These are phyloP conservation scores for Sciurus niger DNA, from an alignment of 2,113 vertebrate genomes.

Conservation along the genomic window DNA sequence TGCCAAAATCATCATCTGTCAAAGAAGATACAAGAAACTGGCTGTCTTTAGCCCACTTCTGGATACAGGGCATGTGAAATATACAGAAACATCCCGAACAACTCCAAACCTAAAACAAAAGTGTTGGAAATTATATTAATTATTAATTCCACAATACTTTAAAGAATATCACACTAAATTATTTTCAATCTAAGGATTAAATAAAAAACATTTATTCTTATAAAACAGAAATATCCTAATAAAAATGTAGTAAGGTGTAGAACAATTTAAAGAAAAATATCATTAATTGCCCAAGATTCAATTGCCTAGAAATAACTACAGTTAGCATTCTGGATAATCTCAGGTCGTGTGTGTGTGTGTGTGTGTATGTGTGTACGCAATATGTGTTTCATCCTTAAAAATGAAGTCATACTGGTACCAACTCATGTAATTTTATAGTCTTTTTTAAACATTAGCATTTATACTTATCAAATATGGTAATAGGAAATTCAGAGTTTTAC, in stretches of 20 bases:
- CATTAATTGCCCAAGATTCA: constrained; percentile 31
- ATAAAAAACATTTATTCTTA: not conserved
- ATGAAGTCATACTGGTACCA: not conserved
- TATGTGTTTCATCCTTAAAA: not conserved
- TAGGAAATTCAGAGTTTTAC: constrained; percentile 25
- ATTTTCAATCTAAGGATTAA: constrained; percentile 57
- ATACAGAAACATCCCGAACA: constrained; percentile 97
- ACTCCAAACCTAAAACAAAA: constrained; percentile 94
- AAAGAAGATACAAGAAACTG: constrained; percentile 95
- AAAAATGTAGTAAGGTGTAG: not conserved
- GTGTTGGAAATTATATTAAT: constrained; percentile 47
- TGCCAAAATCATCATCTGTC: constrained; percentile 95
- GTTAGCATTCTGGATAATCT: constrained; percentile 5
- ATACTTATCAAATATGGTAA: constrained; percentile 44
- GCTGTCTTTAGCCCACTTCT: constrained; percentile 98
- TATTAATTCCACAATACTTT: constrained; percentile 56
- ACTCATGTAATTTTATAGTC: not conserved
- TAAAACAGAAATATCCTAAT: constrained; percentile 34
- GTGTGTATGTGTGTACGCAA: not conserved
- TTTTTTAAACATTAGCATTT: constrained; percentile 53
- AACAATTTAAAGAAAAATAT: constrained; percentile 50
- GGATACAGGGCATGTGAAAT: constrained; percentile 98
- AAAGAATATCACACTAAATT: constrained; percentile 44
- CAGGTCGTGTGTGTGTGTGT: not conserved
- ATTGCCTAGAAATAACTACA: constrained; percentile 56